These are phyloP conservation scores for Epinephelus cyanopodus DNA, from an alignment of 2,113 vertebrate genomes.

Conservation along the genomic window DNA sequence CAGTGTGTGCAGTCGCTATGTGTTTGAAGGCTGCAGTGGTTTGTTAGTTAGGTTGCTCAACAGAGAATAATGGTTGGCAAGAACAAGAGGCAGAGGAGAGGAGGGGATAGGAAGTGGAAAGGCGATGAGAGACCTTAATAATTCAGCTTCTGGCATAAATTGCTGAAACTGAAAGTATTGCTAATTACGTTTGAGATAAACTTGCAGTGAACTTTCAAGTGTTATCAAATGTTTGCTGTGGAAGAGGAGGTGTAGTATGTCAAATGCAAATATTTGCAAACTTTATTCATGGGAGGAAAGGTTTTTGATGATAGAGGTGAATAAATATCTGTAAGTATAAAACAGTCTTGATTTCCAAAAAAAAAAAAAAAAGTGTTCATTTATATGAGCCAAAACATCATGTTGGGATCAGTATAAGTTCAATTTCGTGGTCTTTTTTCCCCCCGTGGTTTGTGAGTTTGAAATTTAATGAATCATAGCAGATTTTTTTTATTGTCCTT, in stretches of 20 bases:
- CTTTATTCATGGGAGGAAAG: neutral
- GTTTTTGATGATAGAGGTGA: neutral
- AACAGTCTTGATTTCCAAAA: neutral
- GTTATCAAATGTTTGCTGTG: neutral
- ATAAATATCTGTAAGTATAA: neutral
- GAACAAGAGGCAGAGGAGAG: conserved; percentile 32
- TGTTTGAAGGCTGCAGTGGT: conserved; percentile 15
- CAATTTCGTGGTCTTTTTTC: neutral
- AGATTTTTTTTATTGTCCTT: neutral
- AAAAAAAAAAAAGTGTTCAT: neutral
- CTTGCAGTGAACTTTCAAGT: conserved; percentile 48
- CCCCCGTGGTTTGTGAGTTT: neutral
- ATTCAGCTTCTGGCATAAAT: conserved; percentile 54
- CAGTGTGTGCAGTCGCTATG: conserved; percentile 2
- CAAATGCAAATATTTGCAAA: conserved; percentile 5
- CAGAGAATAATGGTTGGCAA: conserved; percentile 55
- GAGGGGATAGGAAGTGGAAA: conserved; percentile 23
- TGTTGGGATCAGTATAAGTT: neutral
- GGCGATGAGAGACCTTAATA: conserved; percentile 51
- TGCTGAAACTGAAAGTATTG: conserved; percentile 32
- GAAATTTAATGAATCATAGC: neutral
- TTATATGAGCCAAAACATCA: neutral
- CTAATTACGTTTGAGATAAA: conserved; percentile 47
- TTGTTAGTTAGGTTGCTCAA: conserved; percentile 46
- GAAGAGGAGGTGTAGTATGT: neutral